Base-by-base conservation (phyloP, 1,140 invertebrate species). In the Aphelinus certus region DNA sequence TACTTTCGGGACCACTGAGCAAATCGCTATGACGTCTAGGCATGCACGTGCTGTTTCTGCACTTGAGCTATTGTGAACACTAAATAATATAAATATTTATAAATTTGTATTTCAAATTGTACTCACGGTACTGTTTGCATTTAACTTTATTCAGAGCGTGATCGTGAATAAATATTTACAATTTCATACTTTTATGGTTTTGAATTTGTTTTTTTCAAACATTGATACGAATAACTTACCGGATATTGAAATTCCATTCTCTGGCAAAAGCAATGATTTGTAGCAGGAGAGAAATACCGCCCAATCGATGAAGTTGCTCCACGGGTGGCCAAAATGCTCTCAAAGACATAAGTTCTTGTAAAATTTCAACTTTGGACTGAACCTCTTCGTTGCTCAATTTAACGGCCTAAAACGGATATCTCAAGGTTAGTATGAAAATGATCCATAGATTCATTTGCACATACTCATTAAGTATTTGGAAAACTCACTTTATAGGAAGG, bases 171-270 rank as follows among this genome's bases (percentile, higher is more conserved):
- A 57, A 68, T 47, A 72, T 69, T 68, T 73, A 26, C 26, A 26
- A 26, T 49, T n/a, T 42, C 9, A 7, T n/a, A 65, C 47, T n/a
- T 73, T 55, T 67, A 1, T 3, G 47, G 46, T 46, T 48, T 55
- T 10, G n/a, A 51, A 63, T 65, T 60, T 57, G 26, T 70, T 26
- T 42, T 47, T 70, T 7, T 72, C 26, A 26, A 26, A 26, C 26
- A 26, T 26, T 26, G 26, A 26, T 26, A 71, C 71, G 43, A 45
- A 69, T 9, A 71, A 79, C 86, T 84, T 86, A 93, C 92, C 95
- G 92, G 75, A 95, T 95, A 76, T 93, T 94, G 83, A 94, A 97
- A 85, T 95, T 96, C 96, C 96, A 97, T 80, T 97, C 95, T 80
- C 95, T 95, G 0, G 95, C 93, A 83, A 96, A 94, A 2, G 94